These are phyloP conservation scores for Sympetrum striolatum DNA, from an alignment of 2,888 invertebrate genomes.

Conservation along the genomic window DNA sequence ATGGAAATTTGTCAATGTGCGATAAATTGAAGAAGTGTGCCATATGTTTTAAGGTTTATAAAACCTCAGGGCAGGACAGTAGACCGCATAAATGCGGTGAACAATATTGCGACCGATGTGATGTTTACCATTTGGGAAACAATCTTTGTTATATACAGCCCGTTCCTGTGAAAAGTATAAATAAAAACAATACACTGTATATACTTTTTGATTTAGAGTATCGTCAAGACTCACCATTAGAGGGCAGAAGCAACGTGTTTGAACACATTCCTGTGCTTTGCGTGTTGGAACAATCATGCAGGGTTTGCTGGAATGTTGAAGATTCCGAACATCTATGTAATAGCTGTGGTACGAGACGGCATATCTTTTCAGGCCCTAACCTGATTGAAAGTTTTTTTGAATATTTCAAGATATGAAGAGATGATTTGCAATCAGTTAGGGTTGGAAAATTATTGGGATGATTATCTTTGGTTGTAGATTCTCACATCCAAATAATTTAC, in stretches of 20 bases:
- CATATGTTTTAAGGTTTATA: neutral
- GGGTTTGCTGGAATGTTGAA: neutral
- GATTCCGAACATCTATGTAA: neutral
- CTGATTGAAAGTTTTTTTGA: neutral
- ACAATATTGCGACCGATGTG: neutral
- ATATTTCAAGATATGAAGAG: too few relatives aligned
- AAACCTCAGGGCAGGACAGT: neutral
- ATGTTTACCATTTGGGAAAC: neutral
- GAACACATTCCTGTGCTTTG: neutral
- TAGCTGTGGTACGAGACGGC: neutral
- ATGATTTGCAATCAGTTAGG: too few relatives aligned
- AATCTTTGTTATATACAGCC: neutral
- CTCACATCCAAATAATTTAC: neutral
- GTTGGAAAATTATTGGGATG: too few relatives aligned
- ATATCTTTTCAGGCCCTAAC: neutral
- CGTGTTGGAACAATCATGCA: neutral
- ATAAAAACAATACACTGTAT: neutral
- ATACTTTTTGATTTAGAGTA: constrained; percentile 3
- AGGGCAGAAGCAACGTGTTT: neutral
- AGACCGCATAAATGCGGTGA: neutral
- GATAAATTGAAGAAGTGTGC: neutral
- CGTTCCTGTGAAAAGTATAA: neutral
- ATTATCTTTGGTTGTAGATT: too few relatives aligned
- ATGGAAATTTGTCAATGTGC: neutral
- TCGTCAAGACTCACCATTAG: neutral